Evolutionary conservation across 2,113 vertebrate species (phyloP).

Genomic region (Lophotis ruficrista): DNA sequence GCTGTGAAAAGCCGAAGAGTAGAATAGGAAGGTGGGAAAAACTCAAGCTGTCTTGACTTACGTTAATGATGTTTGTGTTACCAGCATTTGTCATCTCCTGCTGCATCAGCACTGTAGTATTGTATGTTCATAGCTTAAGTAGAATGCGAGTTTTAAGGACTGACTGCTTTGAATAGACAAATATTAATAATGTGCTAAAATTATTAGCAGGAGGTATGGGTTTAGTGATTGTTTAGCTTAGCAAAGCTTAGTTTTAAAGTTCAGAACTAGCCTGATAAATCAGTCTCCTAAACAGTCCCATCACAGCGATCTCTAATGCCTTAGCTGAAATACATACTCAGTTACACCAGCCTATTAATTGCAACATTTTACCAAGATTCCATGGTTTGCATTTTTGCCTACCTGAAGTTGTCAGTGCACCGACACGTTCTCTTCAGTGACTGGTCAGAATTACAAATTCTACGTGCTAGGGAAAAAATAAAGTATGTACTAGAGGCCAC

Average conservation of each 20-base stretch:
- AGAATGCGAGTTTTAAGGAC: not conserved
- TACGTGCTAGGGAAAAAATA: not conserved
- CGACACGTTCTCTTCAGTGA: not conserved
- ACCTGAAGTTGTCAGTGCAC: not conserved
- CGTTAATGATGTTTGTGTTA: not conserved
- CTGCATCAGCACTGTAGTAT: not conserved
- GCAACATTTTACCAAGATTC: not conserved
- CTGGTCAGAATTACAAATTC: not conserved
- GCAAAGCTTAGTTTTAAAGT: not conserved
- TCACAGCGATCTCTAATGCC: not conserved
- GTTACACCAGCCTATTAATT: not conserved
- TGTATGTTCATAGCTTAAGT: accelerated
- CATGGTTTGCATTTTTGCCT: not conserved
- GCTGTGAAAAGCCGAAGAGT: not conserved
- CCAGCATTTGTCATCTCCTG: not conserved
- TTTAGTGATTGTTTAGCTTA: not conserved
- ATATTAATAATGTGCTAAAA: not conserved
- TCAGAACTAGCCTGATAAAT: not conserved
- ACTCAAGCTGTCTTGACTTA: not conserved
- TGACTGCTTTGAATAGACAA: not conserved
- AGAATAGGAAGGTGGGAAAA: not conserved
- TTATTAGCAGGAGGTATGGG: not conserved
- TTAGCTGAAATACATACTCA: not conserved
- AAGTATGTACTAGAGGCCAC: not conserved
- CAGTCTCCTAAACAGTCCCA: not conserved